Evolutionary conservation across 2,888 invertebrate genomes (phyloP).

Genomic region (Leistus spinibarbis): DNA sequence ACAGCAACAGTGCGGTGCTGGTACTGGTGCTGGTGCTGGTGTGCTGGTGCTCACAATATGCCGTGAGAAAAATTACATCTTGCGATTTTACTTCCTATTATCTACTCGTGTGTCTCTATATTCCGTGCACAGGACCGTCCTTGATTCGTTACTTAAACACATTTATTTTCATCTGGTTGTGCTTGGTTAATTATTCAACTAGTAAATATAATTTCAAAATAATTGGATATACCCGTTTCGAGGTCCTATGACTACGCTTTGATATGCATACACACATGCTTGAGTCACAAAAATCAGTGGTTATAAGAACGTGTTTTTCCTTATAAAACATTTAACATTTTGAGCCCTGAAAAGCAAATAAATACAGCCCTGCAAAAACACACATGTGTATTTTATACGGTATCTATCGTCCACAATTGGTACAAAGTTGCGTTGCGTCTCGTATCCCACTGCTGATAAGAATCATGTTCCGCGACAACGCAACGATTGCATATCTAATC

Average conservation of each 20-base stretch:
- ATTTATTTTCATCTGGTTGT: no score
- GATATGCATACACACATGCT: no score
- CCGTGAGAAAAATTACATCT: background rate
- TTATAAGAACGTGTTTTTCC: no score
- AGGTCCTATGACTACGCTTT: no score
- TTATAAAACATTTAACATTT: no score
- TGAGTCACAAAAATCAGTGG: no score
- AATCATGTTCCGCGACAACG: background rate
- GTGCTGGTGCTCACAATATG: background rate
- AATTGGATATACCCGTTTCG: no score
- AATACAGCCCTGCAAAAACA: background rate
- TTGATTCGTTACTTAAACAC: background rate
- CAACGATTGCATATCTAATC: background rate
- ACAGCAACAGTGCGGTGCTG: background rate
- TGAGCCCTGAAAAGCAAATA: no score
- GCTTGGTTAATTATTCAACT: no score
- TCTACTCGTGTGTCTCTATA: background rate
- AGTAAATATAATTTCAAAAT: no score
- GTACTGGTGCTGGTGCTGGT: no score
- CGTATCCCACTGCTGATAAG: background rate
- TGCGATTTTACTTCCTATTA: background rate
- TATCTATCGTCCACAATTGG: background rate
- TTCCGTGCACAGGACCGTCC: background rate
- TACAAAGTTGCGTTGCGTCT: background rate
- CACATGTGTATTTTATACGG: background rate